A percentile compares a stretch with the other conserved stretches of the same genome.
These are phyloP conservation scores for Meliscaeva auricollis DNA, from an alignment of 2,888 invertebrate genomes.

Conservation along the genomic window DNA sequence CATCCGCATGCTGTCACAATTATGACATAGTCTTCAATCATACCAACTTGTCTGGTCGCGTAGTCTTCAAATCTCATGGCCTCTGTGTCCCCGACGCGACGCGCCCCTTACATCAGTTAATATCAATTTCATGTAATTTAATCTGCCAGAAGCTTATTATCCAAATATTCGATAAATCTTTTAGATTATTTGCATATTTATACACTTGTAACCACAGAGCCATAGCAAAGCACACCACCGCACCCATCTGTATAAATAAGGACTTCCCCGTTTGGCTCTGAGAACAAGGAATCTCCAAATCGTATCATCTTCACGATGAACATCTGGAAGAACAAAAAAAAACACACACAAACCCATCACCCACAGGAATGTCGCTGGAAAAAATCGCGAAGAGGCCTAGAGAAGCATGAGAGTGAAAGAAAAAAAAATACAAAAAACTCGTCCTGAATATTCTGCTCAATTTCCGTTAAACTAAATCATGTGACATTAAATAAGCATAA, in stretches of 20 bases:
- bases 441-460: slow-evolving; percentile 70
- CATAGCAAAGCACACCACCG: slow-evolving; percentile 2
- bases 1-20: slow-evolving; percentile 37
- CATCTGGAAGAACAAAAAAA: slow-evolving; percentile 18
- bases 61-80: neutral
- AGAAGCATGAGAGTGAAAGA: neutral
- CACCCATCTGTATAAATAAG: slow-evolving; percentile 20
- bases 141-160: slow-evolving; percentile 74
- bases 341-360: neutral
- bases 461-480: slow-evolving; percentile 76
- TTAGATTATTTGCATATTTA: slow-evolving; percentile 75
- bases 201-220: slow-evolving; percentile 56
- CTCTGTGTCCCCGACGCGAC: neutral
- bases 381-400: slow-evolving; percentile 39
- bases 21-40: slow-evolving; percentile 44
- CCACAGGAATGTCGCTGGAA: slow-evolving; percentile 33
- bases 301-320: slow-evolving; percentile 49
- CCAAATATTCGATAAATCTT: slow-evolving; percentile 75
- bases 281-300: slow-evolving; percentile 37
- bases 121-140: slow-evolving; percentile 70
- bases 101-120: slow-evolving; percentile 39
- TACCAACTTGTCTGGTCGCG: slow-evolving; percentile 36
- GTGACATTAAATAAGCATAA: slow-evolving; percentile 76
- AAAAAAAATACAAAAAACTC: slow-evolving; percentile 31
- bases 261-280: slow-evolving; percentile 8